These are phyloP conservation scores for Meleagris gallopavo DNA, from an alignment of 2,113 vertebrate genomes.

Conservation along the genomic window DNA sequence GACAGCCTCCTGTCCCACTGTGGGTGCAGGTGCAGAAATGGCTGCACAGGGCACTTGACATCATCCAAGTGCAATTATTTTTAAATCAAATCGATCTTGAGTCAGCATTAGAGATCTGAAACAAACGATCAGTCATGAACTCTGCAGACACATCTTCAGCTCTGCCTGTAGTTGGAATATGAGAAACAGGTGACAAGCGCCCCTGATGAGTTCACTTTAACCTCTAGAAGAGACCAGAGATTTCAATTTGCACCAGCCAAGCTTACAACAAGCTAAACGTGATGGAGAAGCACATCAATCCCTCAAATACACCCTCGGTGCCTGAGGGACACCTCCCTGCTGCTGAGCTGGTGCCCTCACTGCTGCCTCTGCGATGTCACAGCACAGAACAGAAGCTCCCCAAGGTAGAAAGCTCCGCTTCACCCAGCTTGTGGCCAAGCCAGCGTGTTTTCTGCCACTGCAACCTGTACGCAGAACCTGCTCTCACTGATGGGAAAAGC, in stretches of 20 bases:
- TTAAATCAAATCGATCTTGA: neutral
- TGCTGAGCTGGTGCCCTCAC: neutral
- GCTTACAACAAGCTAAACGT: neutral
- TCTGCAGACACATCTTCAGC: neutral
- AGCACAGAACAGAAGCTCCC: neutral
- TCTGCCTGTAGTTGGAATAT: neutral
- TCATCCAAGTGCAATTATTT: neutral
- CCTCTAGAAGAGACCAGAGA: neutral
- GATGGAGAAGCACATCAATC: neutral
- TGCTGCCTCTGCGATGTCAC: neutral
- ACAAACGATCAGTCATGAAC: neutral
- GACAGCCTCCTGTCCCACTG: neutral
- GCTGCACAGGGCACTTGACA: neutral
- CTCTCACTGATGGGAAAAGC: rapidly evolving
- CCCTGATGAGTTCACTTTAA: conserved; percentile 8
- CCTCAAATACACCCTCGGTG: neutral
- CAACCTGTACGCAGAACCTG: neutral
- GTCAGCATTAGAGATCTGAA: neutral
- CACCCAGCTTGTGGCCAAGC: neutral
- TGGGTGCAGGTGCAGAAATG: neutral
- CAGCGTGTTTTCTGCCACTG: neutral
- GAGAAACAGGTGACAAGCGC: neutral
- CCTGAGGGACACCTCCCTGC: neutral
- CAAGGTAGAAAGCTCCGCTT: neutral
- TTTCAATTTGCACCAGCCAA: neutral